Conservation (phyloP, 2,888 invertebrate genomes). For the Taenaris catops region DNA sequence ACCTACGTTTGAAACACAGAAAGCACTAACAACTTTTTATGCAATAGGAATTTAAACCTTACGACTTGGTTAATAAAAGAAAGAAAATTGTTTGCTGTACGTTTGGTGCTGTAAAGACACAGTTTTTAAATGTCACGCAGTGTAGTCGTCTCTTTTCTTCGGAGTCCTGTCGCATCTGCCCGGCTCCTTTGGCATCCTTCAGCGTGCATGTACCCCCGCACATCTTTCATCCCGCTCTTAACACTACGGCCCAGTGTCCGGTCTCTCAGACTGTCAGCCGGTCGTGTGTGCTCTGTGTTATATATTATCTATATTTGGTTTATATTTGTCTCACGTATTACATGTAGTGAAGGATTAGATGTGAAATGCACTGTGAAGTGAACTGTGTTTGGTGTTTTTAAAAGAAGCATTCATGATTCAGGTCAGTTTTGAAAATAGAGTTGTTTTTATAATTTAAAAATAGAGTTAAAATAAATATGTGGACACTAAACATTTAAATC, state of each 20-base stretch:
- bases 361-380: constrained; percentile 76
- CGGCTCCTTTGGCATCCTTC: constrained; percentile 76
- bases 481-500: constrained; percentile 5
- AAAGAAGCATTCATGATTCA: constrained; percentile 72
- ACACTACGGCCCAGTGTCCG: constrained; percentile 74
- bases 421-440: constrained; percentile 44
- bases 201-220: constrained; percentile 67
- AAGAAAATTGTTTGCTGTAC: constrained; percentile 22
- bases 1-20: constrained; percentile 37
- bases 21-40: constrained; percentile 33
- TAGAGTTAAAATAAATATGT: no score
- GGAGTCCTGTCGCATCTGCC: constrained; percentile 77
- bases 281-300: constrained; percentile 52
- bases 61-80: not conserved
- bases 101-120: constrained; percentile 71
- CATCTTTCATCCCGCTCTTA: constrained; percentile 74
- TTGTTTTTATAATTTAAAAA: no score
- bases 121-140: constrained; percentile 77
- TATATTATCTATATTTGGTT: constrained; percentile 42
- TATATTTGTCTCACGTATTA: constrained; percentile 44
- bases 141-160: constrained; percentile 79
- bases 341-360: constrained; percentile 53
- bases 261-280: constrained; percentile 63
- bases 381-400: constrained; percentile 59
- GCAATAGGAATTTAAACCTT: constrained; percentile 33